phyloP scores from a whole-genome alignment of 2,797 vertebrate species.

The Hyperoplus immaculatus region DNA sequence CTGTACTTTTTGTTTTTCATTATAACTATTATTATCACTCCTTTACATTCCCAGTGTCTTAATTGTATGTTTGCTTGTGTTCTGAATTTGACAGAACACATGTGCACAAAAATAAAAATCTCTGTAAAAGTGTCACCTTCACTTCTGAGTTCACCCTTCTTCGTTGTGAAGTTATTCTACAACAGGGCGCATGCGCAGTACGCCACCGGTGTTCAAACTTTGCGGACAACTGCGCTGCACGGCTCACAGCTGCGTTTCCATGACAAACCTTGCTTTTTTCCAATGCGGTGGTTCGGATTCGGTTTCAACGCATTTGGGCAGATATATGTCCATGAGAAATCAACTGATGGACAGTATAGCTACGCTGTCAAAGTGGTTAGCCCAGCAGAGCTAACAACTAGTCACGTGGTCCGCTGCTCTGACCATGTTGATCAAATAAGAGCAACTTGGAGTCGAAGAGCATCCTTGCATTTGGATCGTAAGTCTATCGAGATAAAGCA shows the following conservation, averaged over 20 bases:
- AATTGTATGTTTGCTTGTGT: neutral
- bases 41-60: constrained; percentile 54
- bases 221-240: constrained; percentile 30
- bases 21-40: neutral
- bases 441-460: constrained; percentile 84
- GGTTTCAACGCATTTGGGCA: constrained; percentile 90
- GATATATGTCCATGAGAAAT: constrained; percentile 54
- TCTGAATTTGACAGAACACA: constrained; percentile 1
- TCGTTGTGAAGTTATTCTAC: neutral
- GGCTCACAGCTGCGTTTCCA: neutral
- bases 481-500: neutral
- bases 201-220: neutral
- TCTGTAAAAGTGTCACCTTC: neutral
- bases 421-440: constrained; percentile 30
- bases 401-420: neutral
- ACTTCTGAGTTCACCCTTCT: neutral
- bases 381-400: constrained; percentile 56
- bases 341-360: neutral
- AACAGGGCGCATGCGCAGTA: constrained; percentile 44
- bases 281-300: constrained; percentile 88
- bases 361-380: constrained; percentile 55
- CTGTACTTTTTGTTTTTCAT: neutral
- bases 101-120: constrained; percentile 12
- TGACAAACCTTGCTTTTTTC: neutral
- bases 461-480: constrained; percentile 63